These are phyloP conservation scores for Syngnathoides biaculeatus DNA, from an alignment of 2,113 vertebrate genomes.

Conservation along the genomic window DNA sequence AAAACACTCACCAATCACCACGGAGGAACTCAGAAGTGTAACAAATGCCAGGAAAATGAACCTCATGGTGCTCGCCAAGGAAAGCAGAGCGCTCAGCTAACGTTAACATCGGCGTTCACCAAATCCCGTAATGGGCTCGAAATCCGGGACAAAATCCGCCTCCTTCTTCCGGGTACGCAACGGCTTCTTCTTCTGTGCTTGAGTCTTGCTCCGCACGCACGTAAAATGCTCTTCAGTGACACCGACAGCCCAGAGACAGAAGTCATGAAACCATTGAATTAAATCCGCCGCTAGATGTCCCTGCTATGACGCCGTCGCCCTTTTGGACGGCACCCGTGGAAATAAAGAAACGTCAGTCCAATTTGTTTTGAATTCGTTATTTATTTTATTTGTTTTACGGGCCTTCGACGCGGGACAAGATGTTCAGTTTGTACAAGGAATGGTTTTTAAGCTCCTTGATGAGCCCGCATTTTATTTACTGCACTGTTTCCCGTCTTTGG, in stretches of 20 bases:
- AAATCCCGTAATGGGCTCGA: not conserved
- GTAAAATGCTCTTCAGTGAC: conserved; percentile 1
- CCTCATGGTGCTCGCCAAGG: conserved; percentile 30
- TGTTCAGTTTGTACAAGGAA: not conserved
- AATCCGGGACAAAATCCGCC: not conserved
- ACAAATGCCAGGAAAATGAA: conserved; percentile 9
- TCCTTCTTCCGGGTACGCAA: conserved; percentile 47
- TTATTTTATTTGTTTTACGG: no score
- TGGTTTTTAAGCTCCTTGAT: not conserved
- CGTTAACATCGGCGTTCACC: not conserved
- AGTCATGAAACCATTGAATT: not conserved
- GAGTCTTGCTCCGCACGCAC: not conserved
- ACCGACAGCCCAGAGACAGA: not conserved
- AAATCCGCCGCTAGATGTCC: not conserved
- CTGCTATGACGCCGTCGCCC: not conserved
- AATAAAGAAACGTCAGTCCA: not conserved
- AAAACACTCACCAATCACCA: conserved; percentile 38
- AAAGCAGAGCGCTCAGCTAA: not conserved
- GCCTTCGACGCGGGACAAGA: not conserved
- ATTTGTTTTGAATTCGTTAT: no score
- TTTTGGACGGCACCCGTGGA: not conserved
- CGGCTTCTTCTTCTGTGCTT: conserved; percentile 30
- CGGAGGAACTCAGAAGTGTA: not conserved
- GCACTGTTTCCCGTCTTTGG: not conserved
- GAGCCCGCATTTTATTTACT: not conserved